Base-by-base conservation (phyloP, 2,113 vertebrate species). In the Amphiprion ocellaris region DNA sequence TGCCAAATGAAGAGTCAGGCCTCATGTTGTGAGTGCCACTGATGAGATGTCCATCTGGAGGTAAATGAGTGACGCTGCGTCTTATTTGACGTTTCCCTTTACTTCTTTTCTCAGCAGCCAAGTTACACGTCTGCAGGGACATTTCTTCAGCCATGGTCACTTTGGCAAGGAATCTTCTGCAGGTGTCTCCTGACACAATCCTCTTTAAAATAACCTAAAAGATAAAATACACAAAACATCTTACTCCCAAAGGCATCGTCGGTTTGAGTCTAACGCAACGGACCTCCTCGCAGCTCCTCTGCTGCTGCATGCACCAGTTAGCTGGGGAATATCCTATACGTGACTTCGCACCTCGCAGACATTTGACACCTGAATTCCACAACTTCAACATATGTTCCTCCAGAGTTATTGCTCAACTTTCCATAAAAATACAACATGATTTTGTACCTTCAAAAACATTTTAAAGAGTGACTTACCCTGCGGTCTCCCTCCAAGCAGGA, bases 61-160 rank as follows among this genome's bases (percentile, higher is more conserved):
- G 19, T 12, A 54, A 60, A 12, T 21, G 16, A 28, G 69, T 53
- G 39, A 53, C 63, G 69, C 66, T 67, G 0, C 50, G 70, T 33
- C 66, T 78, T 73, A 75, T 61, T 58, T 83, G 53, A 63, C 46
- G 16, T 70, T 84, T 92, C 63, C 78, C 84, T 70, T 77, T 77
- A 46, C 53, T 87, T 83, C 76, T 81, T 74, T 82, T 92, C 47
- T 79, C 82, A 54, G 47, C 75, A 44, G 2, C 65, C 58, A 33
- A 52, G 23, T 72, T 79, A 26, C 77, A 63, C 63, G 64, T 87
- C 56, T 50, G 58, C n/a, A 26, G 46, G 21, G 56, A 62, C 44
- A 59, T 52, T 56, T 76, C 50, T 23, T 88, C 87, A 64, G 79
- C n/a, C 90, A 89, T 86, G 49, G 44, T 67, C 61, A 30, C 44